Evolutionary conservation across 2,113 vertebrate species (phyloP), one percentile per base, ranked within the genome.

Genomic region (Stomatorhinus ivindoensis): DNA sequence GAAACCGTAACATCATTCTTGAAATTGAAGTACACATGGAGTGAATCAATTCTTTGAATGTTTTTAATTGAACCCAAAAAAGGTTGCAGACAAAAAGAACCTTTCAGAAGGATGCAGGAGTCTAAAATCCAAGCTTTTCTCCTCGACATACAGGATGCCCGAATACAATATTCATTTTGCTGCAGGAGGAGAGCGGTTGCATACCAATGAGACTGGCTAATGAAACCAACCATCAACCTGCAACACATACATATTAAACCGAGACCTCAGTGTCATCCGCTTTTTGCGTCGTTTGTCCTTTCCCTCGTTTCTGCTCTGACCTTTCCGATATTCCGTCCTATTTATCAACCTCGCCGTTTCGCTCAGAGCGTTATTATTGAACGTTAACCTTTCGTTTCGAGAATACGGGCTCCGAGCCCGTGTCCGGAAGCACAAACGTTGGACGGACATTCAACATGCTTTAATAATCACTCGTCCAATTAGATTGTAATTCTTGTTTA

Each of bases 181-280:
- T 99, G 98, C 98, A 99, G 98, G 97, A 99, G 97, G 97, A 99
- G 98, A 97, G 96, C 96, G 97, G 96, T 97, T 98, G 98, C 98
- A 99, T 99, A 99, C 98, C 97, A 99, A 99, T 99, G 97, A 99
- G 98, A 97, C 96, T 95, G 95, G 96, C 98, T 99, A 99, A 99
- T 99, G 98, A 99, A 99, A 99, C 98, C 98, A 98, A 97, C 97
- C 96, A 98, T 98, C 98, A 99, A 97, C 97, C 97, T 98, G 96
- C 96, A 97, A 97, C 97, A 97, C 97, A 97, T 97, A 98, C 97
- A 97, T 97, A 98, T 97, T 98, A 98, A 98, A 98, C 96, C 95
- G 97, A 96, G 97, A 97, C 97, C 97, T 96, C 95, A 65, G 96
- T 97, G 97, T 97, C 97, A 98, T 97, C 97, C 97, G 95, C 96